These are phyloP conservation scores for Rousettus leschenaultii DNA, from an alignment of 2,113 vertebrate genomes.

Conservation along the genomic window DNA sequence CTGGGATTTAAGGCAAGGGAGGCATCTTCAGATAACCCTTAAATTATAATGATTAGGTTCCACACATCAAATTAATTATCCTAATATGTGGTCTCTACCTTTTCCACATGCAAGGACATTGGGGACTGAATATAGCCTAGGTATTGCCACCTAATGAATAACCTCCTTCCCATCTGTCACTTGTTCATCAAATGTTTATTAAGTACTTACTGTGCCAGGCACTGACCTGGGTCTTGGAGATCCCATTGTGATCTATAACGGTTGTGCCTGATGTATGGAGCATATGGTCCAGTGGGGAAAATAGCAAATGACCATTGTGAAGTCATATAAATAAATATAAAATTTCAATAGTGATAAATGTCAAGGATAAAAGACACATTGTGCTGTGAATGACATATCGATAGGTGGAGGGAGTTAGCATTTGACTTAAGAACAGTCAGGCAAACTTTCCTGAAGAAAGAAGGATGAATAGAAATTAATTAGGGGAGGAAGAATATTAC, in stretches of 20 bases:
- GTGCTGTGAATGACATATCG: background rate
- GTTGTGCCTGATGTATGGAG: background rate
- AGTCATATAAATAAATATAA: background rate
- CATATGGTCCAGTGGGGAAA: background rate
- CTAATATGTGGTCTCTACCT: background rate
- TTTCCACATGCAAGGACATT: background rate
- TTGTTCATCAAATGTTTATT: background rate
- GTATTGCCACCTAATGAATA: background rate
- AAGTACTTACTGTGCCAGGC: background rate
- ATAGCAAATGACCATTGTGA: background rate
- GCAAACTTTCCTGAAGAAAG: background rate
- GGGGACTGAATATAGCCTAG: background rate
- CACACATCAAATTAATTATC: background rate
- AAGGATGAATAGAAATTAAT: background rate
- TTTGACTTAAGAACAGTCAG: background rate
- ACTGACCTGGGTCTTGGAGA: background rate
- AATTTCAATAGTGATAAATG: background rate
- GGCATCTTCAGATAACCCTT: background rate
- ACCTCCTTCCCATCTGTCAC: background rate
- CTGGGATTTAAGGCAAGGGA: background rate
- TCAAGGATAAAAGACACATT: background rate
- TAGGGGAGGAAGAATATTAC: background rate
- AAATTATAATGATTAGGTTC: background rate
- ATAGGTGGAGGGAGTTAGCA: background rate
- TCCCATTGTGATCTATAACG: background rate